phyloP scores from a whole-genome alignment of 2,888 invertebrate species.

The Sminthurides aquaticus region DNA sequence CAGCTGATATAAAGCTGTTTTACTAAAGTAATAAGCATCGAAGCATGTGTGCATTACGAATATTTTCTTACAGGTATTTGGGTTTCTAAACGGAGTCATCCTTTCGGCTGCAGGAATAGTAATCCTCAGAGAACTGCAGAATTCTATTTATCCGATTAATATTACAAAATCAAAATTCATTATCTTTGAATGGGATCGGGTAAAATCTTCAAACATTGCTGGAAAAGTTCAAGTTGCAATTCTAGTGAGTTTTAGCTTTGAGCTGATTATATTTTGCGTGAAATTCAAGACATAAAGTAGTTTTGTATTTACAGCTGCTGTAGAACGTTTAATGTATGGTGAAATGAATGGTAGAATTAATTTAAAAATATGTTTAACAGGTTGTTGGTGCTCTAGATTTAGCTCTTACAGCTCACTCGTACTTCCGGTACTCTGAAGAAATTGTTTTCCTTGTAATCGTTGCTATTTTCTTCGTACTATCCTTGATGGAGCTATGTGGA shows the following conservation, averaged over 20 bases:
- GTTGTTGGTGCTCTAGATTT: conserved; percentile 36
- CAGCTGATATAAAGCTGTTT: no score
- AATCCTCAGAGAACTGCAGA: conserved; percentile 17
- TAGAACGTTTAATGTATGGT: no score
- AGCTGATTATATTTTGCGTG: no score
- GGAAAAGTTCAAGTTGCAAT: conserved; percentile 15
- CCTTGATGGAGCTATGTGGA: conserved; percentile 11
- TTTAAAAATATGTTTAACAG: conserved; percentile 24
- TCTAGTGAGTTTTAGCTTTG: neutral
- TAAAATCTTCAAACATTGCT: conserved; percentile 6
- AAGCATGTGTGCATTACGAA: no score
- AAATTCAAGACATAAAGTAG: no score
- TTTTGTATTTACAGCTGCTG: no score
- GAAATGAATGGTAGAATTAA: no score
- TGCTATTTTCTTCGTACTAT: conserved; percentile 12
- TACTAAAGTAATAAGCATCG: no score
- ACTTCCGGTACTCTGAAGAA: conserved; percentile 18
- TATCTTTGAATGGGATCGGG: conserved; percentile 12
- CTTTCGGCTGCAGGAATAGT: conserved; percentile 1
- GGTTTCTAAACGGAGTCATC: conserved; percentile 4
- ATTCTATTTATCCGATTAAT: conserved; percentile 17
- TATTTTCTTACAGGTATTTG: conserved; percentile 9
- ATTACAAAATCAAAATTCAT: conserved; percentile 1
- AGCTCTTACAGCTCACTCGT: conserved; percentile 32
- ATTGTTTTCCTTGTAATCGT: conserved; percentile 13